Conservation (phyloP, 2,113 vertebrate species). For the Cnemophilus loriae region DNA sequence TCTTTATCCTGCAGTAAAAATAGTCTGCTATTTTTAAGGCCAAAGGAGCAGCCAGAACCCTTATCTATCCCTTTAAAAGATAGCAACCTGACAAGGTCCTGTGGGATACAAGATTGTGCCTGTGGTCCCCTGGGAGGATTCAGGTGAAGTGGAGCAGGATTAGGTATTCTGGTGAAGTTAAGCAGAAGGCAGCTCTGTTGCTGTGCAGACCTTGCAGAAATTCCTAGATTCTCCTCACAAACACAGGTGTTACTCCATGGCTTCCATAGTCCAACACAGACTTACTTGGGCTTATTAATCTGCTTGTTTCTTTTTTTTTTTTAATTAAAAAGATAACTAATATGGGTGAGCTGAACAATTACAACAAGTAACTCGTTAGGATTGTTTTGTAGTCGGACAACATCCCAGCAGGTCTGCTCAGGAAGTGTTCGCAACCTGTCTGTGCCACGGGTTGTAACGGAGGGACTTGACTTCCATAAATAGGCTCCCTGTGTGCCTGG, state of each 20-base stretch:
- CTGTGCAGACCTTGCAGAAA: not conserved
- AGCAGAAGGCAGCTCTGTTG: not conserved
- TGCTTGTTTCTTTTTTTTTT: not conserved
- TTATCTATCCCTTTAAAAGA: not conserved
- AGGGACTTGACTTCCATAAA: constrained; percentile 37
- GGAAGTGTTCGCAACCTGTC: constrained; percentile 20
- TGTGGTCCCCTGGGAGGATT: not conserved
- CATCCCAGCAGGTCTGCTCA: not conserved
- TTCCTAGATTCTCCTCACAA: not conserved
- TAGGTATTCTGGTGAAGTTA: not conserved
- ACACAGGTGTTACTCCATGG: not conserved
- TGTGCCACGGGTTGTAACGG: not conserved
- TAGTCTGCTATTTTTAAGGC: not conserved
- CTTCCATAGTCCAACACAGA: fast-evolving
- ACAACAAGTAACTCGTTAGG: not conserved
- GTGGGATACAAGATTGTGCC: not conserved
- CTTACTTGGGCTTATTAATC: not conserved
- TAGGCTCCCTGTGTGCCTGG: constrained; percentile 22
- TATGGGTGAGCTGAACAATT: not conserved
- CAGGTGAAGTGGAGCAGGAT: not conserved
- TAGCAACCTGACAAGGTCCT: not conserved
- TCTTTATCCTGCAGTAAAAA: not conserved
- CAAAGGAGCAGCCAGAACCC: not conserved
- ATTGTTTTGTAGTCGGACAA: not conserved
- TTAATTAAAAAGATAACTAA: not conserved